A percentile compares a stretch with the other conserved stretches of the same genome.
These are phyloP conservation scores for Syngnathus scovelli DNA, from an alignment of 2,113 vertebrate species.

Conservation along the genomic window DNA sequence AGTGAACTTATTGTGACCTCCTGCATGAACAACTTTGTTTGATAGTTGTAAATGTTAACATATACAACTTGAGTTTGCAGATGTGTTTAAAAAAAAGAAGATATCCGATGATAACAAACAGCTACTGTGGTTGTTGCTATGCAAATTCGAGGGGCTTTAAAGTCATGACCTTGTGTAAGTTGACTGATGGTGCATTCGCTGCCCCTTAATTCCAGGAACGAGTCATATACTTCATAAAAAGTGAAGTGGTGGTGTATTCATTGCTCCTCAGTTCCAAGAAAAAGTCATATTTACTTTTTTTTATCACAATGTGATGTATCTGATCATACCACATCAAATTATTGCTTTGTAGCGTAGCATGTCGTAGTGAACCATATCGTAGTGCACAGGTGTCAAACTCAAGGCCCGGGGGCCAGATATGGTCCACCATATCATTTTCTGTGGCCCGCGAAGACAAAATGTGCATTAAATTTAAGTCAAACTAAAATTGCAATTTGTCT, in stretches of 20 bases:
- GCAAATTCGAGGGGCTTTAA: slow-evolving; percentile 44
- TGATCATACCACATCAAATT: not conserved
- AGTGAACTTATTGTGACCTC: not conserved
- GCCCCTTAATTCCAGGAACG: not conserved
- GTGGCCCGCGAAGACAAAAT: too few species aligned
- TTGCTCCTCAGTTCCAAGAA: not conserved
- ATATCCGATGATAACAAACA: not conserved
- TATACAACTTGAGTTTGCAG: not conserved
- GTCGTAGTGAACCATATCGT: not conserved
- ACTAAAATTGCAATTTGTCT: too few species aligned
- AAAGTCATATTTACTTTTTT: not conserved
- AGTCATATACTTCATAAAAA: not conserved
- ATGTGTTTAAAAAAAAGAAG: not conserved
- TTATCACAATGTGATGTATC: not conserved
- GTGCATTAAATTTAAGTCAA: too few species aligned
- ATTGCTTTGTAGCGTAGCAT: not conserved
- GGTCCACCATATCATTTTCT: too few species aligned
- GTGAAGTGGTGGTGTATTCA: not conserved
- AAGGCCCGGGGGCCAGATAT: too few species aligned
- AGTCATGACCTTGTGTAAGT: slow-evolving; percentile 59
- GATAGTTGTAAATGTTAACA: not conserved
- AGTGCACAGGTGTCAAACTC: too few species aligned
- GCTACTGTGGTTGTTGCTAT: slow-evolving; percentile 61
- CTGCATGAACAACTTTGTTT: not conserved
- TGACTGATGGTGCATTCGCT: not conserved